Conservation (phyloP, 2,113 vertebrate genomes). For the Vidua macroura region DNA sequence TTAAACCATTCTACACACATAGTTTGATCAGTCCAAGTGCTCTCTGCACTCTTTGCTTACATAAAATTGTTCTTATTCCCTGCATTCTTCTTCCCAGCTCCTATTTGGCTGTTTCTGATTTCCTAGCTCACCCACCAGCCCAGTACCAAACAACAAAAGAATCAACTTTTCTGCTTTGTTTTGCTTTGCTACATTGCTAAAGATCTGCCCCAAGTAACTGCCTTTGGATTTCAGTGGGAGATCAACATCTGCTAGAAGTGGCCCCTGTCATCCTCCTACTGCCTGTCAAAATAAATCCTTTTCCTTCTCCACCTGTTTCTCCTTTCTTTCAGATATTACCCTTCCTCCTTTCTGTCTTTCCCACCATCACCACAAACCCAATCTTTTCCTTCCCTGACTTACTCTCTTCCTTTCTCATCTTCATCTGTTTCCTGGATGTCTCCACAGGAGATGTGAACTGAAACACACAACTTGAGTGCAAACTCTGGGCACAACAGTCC, state of each 20-base stretch:
- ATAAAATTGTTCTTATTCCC: neutral
- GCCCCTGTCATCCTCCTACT: neutral
- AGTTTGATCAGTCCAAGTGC: too few relatives aligned
- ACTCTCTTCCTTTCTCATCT: neutral
- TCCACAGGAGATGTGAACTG: neutral
- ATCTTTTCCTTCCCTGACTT: neutral
- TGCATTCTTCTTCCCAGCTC: neutral
- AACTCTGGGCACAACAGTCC: neutral
- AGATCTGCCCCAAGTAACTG: neutral
- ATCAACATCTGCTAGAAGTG: neutral
- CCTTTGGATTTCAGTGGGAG: neutral
- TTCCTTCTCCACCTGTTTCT: neutral
- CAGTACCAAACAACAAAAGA: neutral
- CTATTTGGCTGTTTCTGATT: neutral
- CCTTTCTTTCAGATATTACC: neutral
- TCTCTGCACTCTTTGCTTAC: neutral
- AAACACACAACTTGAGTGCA: neutral
- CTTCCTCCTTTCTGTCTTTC: neutral
- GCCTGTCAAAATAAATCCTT: neutral
- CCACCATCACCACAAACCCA: neutral
- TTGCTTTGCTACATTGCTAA: neutral
- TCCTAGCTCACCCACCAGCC: neutral
- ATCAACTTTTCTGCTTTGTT: neutral
- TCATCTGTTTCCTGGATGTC: neutral
- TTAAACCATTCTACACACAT: neutral